A percentile compares a stretch with the other conserved stretches of the same genome.
Conservation (phyloP, 2,888 invertebrate species). For the Ecdyonurus torrentis region DNA sequence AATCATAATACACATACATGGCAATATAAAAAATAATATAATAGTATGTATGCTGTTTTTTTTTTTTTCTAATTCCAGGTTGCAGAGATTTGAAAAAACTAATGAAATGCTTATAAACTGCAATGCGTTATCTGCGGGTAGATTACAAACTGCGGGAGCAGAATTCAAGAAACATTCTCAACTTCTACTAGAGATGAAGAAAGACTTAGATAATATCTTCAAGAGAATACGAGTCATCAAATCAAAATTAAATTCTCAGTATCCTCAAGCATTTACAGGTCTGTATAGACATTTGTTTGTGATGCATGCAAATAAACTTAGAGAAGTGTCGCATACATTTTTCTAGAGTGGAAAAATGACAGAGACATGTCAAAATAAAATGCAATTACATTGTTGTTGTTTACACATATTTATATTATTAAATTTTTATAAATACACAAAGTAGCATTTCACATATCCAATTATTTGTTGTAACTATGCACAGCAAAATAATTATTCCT, state of each 20-base stretch:
- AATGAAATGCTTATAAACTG: conserved; percentile 98
- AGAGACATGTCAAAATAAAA: no score
- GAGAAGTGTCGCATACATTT: not conserved
- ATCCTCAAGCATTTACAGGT: conserved; percentile 33
- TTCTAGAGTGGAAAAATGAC: not conserved
- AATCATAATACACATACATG: no score
- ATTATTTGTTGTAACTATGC: no score
- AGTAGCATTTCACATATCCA: no score
- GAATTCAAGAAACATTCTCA: conserved; percentile 87
- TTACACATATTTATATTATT: no score
- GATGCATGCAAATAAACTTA: conserved; percentile 4
- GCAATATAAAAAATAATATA: conserved; percentile 4
- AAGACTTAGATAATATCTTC: conserved; percentile 87
- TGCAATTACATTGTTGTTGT: no score
- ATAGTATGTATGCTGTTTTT: conserved; percentile 4
- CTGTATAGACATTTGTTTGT: conserved; percentile 24
- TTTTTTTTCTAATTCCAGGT: conserved; percentile 36
- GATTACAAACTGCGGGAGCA: conserved; percentile 66
- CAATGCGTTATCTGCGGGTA: conserved; percentile 77
- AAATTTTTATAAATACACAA: no score
- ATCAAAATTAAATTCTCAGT: conserved; percentile 41
- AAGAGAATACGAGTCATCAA: conserved; percentile 75
- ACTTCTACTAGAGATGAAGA: conserved; percentile 76
- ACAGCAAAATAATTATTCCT: no score
- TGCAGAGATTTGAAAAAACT: conserved; percentile 93